Conservation (phyloP, 92 coral and sea anemone genomes). For the Porites divaricata region DNA sequence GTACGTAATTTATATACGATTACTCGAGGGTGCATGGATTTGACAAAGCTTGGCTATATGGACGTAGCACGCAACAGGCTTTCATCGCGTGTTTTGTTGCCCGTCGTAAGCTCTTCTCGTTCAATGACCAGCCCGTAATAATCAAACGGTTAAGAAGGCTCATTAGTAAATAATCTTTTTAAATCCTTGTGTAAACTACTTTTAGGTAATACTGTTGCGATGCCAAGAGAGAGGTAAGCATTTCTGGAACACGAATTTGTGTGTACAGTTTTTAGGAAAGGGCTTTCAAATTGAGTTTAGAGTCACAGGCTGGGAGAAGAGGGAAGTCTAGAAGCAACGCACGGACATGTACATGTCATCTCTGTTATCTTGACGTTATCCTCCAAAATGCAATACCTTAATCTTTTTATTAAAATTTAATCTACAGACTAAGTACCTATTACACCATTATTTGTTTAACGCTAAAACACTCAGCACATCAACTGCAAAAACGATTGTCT, state of each 20-base stretch:
- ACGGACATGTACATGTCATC: constrained; percentile 1
- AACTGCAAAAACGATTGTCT: constrained; percentile 1
- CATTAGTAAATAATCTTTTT: constrained; percentile 44
- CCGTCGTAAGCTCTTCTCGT: constrained; percentile 33
- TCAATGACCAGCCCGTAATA: constrained; percentile 51
- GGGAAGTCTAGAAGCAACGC: background rate
- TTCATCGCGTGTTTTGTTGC: constrained; percentile 43
- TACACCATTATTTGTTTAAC: constrained; percentile 56
- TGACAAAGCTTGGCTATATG: constrained; percentile 20
- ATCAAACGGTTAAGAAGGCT: constrained; percentile 52
- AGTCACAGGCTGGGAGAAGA: background rate
- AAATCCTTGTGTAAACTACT: constrained; percentile 43
- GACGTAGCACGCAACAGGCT: constrained; percentile 23
- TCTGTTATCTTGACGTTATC: constrained; percentile 78
- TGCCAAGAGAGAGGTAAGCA: background rate
- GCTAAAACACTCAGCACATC: constrained; percentile 15
- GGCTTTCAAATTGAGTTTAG: background rate
- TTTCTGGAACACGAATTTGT: background rate
- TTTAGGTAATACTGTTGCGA: constrained; percentile 17
- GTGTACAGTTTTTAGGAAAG: background rate
- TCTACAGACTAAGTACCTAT: constrained; percentile 64
- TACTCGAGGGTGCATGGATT: constrained; percentile 14
- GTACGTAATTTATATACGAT: background rate
- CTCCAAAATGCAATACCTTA: constrained; percentile 82
- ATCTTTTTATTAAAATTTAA: constrained; percentile 91